Base-by-base conservation (phyloP, 2,888 invertebrate genomes). In the Parnassius smintheus region DNA sequence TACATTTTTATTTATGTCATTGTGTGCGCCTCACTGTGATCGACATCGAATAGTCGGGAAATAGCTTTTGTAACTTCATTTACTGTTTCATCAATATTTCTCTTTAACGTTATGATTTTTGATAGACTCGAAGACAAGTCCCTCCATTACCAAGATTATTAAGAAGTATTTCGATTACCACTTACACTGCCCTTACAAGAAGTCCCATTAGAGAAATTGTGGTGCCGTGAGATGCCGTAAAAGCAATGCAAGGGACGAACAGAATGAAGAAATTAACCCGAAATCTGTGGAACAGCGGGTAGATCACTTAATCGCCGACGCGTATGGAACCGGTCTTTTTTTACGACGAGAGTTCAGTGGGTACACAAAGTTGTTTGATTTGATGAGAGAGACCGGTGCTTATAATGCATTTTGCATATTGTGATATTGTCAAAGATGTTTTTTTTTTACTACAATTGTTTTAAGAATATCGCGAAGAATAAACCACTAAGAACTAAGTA, bases 181-280 rank as follows among this genome's bases (percentile, higher is more conserved):
- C 68, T 71, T 66, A 64, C 70, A 70, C 70, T 68, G 66, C 65
- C 68, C 71, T 74, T 75, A 73, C 68, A 69, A 75, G 78, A 79
- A 77, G 77, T 75, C 83, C 58, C 84, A 88, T 89, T 88, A 88
- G 82, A 86, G 83, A 85, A 85, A 88, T 88, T 86, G 86, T 84
- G 69, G 70, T 69, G 71, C 66, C 68, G 66, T 64, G 59, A 64
- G 61, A 50, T 48, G 49, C 13, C 46, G 51, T 62, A 72, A 75
- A 76, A 71, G 70, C 68, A 71, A 76, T 73, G 71, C 71, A 67
- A 70, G 68, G 69, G 78, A 72, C 75, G 77, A 76, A 84, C 83
- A 85, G 85, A 87, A 88, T 87, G 86, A 87, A 87, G 86, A 88
- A 86, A 88, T 88, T 88, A 86, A 86, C 81, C 81, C 78, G 75